These are phyloP conservation scores for Macrotis lagotis DNA, from an alignment of 2,113 vertebrate genomes.

Conservation along the genomic window DNA sequence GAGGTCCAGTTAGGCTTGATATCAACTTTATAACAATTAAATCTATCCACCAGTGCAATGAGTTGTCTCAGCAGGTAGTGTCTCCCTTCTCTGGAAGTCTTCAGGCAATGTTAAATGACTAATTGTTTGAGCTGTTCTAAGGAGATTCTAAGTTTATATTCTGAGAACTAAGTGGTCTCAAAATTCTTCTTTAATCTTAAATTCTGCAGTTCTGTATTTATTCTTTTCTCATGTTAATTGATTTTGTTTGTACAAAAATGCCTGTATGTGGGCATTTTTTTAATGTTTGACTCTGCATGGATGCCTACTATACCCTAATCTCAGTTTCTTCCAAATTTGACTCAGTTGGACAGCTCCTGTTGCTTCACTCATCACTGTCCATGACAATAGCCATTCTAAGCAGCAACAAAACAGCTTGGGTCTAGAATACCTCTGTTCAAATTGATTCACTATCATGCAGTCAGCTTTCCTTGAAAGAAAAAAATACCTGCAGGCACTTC, in stretches of 20 bases:
- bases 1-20: not conserved
- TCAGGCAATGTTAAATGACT: not conserved
- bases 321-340: not conserved
- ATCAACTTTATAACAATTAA: not conserved
- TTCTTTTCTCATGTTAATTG: not conserved
- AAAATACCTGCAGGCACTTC: not conserved
- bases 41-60: not conserved
- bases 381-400: not conserved
- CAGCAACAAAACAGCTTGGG: not conserved
- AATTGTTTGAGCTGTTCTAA: not conserved
- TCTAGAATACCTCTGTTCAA: not conserved
- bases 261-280: not conserved
- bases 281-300: not conserved
- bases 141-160: not conserved
- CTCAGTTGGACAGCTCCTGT: not conserved
- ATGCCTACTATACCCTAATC: not conserved
- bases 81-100: not conserved
- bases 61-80: not conserved
- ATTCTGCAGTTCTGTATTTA: not conserved
- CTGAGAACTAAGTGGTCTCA: not conserved
- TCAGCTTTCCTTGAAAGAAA: not conserved
- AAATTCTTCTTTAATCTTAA: not conserved
- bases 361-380: not conserved
- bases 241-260: not conserved
- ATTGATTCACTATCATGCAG: not conserved